Evolutionary conservation across 2,888 invertebrate species (phyloP).

Genomic region (Trissonchulus sp.): DNA sequence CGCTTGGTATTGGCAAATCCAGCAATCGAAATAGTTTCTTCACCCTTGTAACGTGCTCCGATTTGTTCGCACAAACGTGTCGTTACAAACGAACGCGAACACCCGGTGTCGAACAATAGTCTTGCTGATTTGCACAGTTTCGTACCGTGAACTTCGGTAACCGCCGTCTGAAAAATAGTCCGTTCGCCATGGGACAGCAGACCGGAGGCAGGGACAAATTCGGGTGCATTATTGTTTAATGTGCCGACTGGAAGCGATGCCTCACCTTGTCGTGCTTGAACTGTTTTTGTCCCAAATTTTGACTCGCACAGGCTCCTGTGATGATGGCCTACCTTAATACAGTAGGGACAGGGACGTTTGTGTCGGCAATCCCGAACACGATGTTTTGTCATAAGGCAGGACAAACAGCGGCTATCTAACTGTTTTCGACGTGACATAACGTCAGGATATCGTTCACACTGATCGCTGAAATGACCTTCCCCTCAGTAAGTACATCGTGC

Average conservation of each 20-base stretch:
- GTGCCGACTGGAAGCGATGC: too few relatives aligned
- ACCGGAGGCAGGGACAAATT: not conserved
- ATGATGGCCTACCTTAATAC: not conserved
- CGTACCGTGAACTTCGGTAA: conserved; percentile 8
- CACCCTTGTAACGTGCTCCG: not conserved
- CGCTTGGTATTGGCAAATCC: conserved; percentile 7
- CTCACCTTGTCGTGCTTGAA: too few relatives aligned
- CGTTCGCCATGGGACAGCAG: too few relatives aligned
- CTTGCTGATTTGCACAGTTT: too few relatives aligned
- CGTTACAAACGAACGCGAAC: too few relatives aligned
- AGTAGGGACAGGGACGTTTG: not conserved
- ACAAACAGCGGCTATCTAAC: not conserved
- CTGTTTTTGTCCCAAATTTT: conserved; percentile 16
- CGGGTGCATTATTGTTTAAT: too few relatives aligned
- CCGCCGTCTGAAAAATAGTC: not conserved
- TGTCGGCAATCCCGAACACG: not conserved
- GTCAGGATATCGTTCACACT: conserved; percentile 7
- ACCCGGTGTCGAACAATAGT: conserved; percentile 7
- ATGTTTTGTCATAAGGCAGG: not conserved
- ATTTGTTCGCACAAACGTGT: not conserved
- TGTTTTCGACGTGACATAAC: conserved; percentile 1
- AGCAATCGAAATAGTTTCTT: conserved; percentile 2
- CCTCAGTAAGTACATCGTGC: not conserved
- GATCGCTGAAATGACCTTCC: conserved; percentile 3
- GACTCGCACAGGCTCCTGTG: not conserved